Conservation (phyloP, 64 coral and sea anemone genomes). For the Cladopsammia gracilis region DNA sequence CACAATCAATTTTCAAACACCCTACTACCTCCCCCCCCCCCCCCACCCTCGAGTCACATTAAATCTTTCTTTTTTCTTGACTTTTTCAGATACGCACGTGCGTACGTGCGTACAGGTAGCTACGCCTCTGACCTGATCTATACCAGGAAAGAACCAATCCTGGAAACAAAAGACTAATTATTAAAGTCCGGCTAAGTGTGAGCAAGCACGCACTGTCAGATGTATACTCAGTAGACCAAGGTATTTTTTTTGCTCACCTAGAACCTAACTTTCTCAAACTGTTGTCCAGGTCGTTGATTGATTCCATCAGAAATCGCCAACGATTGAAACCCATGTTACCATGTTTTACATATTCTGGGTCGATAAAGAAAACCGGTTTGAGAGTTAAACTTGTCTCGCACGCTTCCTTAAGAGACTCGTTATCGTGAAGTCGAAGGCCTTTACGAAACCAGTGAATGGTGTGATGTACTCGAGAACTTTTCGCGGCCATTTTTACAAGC, state of each 20-base stretch:
- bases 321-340: conserved; percentile 70
- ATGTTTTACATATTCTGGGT: conserved; percentile 61
- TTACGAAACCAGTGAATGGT: conserved; percentile 83
- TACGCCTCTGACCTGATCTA: too few relatives aligned
- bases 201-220: too few relatives aligned
- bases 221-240: neutral
- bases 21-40: too few relatives aligned
- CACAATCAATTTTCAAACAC: too few relatives aligned
- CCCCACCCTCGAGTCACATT: too few relatives aligned
- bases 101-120: too few relatives aligned
- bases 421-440: conserved; percentile 70
- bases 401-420: conserved; percentile 56
- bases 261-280: conserved; percentile 62
- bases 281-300: conserved; percentile 65
- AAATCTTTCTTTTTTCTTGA: too few relatives aligned
- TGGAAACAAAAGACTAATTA: too few relatives aligned
- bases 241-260: conserved; percentile 33
- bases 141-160: too few relatives aligned
- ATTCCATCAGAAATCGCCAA: conserved; percentile 67
- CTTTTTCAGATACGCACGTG: too few relatives aligned
- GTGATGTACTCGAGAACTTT: conserved; percentile 22
- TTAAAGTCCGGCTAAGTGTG: too few relatives aligned
- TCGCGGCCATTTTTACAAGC: conserved; percentile 43
- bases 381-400: conserved; percentile 69
- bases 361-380: conserved; percentile 60